Base-by-base conservation (phyloP, 2,888 invertebrate species). In the Eubasilissa splendida region DNA sequence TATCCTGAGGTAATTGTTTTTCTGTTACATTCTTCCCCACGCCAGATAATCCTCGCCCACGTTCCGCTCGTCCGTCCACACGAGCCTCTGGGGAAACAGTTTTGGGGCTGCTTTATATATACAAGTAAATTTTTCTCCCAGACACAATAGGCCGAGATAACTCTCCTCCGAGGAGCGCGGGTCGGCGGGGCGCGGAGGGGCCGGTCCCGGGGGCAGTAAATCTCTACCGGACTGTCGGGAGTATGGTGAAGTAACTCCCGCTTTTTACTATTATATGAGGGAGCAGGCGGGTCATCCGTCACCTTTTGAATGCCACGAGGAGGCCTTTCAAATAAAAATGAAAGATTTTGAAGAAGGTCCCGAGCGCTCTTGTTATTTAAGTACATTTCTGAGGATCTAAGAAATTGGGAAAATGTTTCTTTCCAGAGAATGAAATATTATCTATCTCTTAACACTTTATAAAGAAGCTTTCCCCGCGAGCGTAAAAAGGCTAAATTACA, bases 71-170 rank as follows among this genome's bases (percentile, higher is more conserved):
- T 42, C 63, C 31, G 9, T 11, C 31, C 63, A 9, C 31, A 22
- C 59, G 9, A 59, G 63, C 71, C 71, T 73, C 71, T 22, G 31
- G 70, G 70, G 71, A 73, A 73, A 56, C 56, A 73, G 56, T 73
- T 70, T 70, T 56, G 71, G 71, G 54, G 68, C 76, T 76, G 76
- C 42, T 71, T 59, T 66, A 66, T 79, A 42, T 42, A 73, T 68
- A 76, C 77, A 79, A 66, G 71, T 12, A 56, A 73, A 73, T 73
- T 82, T 82, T 82, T 82, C 79, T 79, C 59, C 76, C 56, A 82
- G 82, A 82, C 82, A 82, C 82, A 82, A 82, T 80, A 78, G 82
- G 79, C 77, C 74, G 77, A 73, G 82, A 82, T 80, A 82, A 78
- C 80, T 70, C 79, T 75, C 66, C 73, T 79, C 79, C 63, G 63